Evolutionary conservation across 1,140 invertebrate species (phyloP), one percentile per base, ranked within the genome.

Genomic region (Pissodes strobi): DNA sequence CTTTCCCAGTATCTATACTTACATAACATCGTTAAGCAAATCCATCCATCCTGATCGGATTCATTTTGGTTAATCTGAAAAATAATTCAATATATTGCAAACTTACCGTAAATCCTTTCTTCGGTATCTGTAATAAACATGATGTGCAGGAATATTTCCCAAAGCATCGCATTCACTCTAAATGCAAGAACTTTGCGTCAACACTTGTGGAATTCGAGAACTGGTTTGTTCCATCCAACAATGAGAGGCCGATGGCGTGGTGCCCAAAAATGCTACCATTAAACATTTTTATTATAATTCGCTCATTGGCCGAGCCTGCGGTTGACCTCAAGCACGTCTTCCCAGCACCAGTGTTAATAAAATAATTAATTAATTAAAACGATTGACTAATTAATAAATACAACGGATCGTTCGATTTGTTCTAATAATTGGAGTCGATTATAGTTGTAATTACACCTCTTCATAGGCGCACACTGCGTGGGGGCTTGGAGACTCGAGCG

Each of bases 251-350:
- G 45, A 41, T 45, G 51, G 60, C 49, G 60, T 37, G 38, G 49
- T 63, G 49, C 49, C 60, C 51, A 63, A 63, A 61, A 49, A 63
- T 30, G 60, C 60, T 63, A 39, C 60, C 60, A 52, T 61, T 63
- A 43, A 63, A 63, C 60, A 55, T 63, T 63, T 63, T 55, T 39
- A 43, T 34, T 46, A 38, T 55, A 55, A 55, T 63, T 53, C 23
- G 25, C 51, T 39, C 43, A 46, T 52, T 52, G 23, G 23, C 13
- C 34, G 34, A 37, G 22, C n/a, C 27, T 52, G 58, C 58, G 48
- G 30, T 53, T 63, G 60, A 63, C 60, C 60, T 55, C 37, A 30
- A 46, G 37, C 49, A 12, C 39, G 48, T 58, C 53, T 56, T 41
- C 23, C n/a, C 13, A 30, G 9, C 17, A 15, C 30, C 46, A 25